Evolutionary conservation across 1,140 invertebrate genomes (phyloP).

Genomic region (Aphaenogaster ashmeadi): DNA sequence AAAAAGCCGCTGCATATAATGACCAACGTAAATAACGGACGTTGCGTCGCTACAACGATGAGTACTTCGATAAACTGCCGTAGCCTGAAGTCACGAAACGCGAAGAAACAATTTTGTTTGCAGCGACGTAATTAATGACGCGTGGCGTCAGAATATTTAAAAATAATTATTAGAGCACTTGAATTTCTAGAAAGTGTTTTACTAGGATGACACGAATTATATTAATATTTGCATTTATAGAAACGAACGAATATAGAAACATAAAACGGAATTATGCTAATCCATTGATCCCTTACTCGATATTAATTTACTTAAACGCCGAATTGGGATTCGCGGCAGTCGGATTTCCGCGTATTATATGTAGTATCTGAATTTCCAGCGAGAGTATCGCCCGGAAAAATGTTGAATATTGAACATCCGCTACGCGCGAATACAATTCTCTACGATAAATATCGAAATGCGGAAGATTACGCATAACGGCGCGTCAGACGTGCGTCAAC

Average conservation of each 20-base stretch:
- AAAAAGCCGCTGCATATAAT: no score
- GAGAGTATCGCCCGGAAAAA: background rate
- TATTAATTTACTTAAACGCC: constrained; percentile 23
- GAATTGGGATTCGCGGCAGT: background rate
- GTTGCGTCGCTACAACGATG: no score
- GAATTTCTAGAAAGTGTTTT: no score
- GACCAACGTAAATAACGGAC: no score
- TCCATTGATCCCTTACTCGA: constrained; percentile 5
- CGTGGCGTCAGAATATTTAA: no score
- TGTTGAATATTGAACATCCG: background rate
- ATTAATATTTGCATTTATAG: background rate
- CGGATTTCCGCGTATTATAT: background rate
- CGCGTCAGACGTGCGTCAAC: background rate
- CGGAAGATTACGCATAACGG: background rate
- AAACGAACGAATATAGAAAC: background rate
- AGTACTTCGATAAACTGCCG: no score
- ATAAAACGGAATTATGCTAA: background rate
- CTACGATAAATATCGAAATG: constrained; percentile 7
- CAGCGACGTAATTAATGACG: no score
- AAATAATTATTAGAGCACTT: background rate
- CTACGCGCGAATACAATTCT: background rate
- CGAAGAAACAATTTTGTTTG: no score
- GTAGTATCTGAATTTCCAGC: background rate
- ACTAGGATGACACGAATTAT: no score
- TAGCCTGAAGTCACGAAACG: no score